Base-by-base conservation (phyloP, 64 coral and sea anemone species). In the Pachyseris speciosa region DNA sequence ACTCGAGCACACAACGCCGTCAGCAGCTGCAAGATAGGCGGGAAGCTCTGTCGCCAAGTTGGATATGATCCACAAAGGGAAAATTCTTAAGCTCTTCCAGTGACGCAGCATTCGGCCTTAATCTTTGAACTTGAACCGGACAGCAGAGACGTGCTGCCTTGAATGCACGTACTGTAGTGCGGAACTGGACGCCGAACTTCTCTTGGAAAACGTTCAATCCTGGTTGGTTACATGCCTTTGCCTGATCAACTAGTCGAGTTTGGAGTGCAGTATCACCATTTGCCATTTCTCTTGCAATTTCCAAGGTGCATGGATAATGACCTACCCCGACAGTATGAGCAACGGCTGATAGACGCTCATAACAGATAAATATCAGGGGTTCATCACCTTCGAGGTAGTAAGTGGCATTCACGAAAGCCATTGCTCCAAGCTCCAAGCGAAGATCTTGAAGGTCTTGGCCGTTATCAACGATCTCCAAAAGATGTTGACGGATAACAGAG, bases 61-160 rank as follows among this genome's bases (percentile, higher is more conserved):
- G 53, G 53, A 52, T 52, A 83, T 83, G 49, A 64, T 83, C 39
- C 32, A 83, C 78, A 57, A 83, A 83, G 55, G 78, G 78, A 83
- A 83, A 83, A 52, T 83, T 83, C 50, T 83, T 83, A 27, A 83
- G 61, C 52, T 83, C 47, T 83, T 83, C 47, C 51, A 83, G 79
- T 32, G 79, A 83, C 57, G 49, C 49, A 83, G 47, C 45, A 52
- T 60, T n/a, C n/a, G n/a, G n/a, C n/a, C n/a, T n/a, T n/a, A n/a
- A n/a, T n/a, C n/a, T n/a, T n/a, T n/a, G n/a, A 83, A 60, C 78
- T 63, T 83, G 78, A 49, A 83, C 78, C 78, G 78, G 78, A 83
- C 78, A 83, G 58, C 78, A n/a, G n/a, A n/a, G n/a, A n/a, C n/a
- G n/a, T n/a, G n/a, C n/a, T n/a, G n/a, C n/a, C n/a, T n/a, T n/a